Evolutionary conservation across 1,140 invertebrate genomes (phyloP).

Genomic region (Solenopsis invicta): DNA sequence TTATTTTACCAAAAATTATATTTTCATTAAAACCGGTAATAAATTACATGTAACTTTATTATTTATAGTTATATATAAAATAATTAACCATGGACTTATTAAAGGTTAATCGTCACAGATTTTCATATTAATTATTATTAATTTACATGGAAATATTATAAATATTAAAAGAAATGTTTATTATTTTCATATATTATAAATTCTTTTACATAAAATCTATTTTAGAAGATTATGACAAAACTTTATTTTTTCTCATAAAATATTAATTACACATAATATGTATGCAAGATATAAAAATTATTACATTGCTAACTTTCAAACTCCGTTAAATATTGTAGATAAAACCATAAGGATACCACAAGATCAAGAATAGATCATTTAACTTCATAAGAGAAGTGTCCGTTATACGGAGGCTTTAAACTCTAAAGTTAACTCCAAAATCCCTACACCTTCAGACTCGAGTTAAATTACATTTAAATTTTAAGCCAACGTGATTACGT

Average conservation of each 20-base stretch:
- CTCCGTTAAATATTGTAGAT: conserved; percentile 2
- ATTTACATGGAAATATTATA: too few relatives aligned
- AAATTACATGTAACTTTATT: too few relatives aligned
- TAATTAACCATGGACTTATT: too few relatives aligned
- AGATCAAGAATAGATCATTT: conserved; percentile 23
- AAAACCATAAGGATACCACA: neutral
- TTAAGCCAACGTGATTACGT: neutral
- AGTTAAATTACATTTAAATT: conserved; percentile 55
- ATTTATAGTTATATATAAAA: too few relatives aligned
- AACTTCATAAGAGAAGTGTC: conserved; percentile 14
- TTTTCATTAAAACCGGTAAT: too few relatives aligned
- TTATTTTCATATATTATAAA: neutral
- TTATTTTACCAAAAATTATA: too few relatives aligned
- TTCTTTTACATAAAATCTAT: neutral
- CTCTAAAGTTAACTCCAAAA: conserved; percentile 24
- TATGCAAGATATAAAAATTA: neutral
- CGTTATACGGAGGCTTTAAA: conserved; percentile 22
- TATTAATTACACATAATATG: neutral
- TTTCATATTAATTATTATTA: too few relatives aligned
- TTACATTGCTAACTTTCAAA: neutral
- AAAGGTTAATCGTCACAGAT: too few relatives aligned
- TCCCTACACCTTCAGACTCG: neutral
- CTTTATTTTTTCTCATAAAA: neutral
- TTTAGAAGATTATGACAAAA: neutral
- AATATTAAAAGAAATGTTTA: too few relatives aligned